Evolutionary conservation across 92 coral and sea anemone genomes (phyloP).

Genomic region (Umimayanthus kanabou): DNA sequence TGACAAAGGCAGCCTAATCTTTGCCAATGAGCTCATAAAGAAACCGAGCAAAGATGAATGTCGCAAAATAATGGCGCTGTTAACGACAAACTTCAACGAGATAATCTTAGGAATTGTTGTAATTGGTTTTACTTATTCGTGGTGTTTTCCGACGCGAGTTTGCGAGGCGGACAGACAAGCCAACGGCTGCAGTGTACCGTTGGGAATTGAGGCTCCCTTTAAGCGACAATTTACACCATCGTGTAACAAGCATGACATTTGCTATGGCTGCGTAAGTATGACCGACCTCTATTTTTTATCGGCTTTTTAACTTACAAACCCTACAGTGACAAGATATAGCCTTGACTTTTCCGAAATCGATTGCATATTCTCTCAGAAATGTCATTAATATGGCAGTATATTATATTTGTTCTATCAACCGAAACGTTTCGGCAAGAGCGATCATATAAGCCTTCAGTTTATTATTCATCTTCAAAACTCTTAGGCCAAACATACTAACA

Average conservation of each 20-base stretch:
- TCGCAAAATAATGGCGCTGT: slow-evolving; percentile 1
- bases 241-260: slow-evolving; percentile 96
- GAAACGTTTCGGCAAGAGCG: neutral
- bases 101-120: slow-evolving; percentile 31
- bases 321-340: neutral
- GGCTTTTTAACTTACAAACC: neutral
- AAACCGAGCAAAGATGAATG: neutral
- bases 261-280: slow-evolving; percentile 98
- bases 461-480: neutral
- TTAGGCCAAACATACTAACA: neutral
- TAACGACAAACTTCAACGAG: slow-evolving; percentile 39
- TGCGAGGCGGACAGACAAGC: slow-evolving; percentile 90
- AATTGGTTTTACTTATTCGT: slow-evolving; percentile 25
- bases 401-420: neutral
- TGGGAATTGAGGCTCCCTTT: slow-evolving; percentile 93
- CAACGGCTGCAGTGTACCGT: slow-evolving; percentile 95
- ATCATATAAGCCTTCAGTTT: neutral
- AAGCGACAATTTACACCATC: slow-evolving; percentile 87
- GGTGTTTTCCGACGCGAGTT: slow-evolving; percentile 46
- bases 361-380: neutral
- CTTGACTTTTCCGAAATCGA: neutral
- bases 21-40: neutral
- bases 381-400: neutral
- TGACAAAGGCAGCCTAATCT: neutral
- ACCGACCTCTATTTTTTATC: neutral